Evolutionary conservation across 2,113 vertebrate genomes (phyloP), one percentile per base, ranked within the genome.

Genomic region (Lontra canadensis): DNA sequence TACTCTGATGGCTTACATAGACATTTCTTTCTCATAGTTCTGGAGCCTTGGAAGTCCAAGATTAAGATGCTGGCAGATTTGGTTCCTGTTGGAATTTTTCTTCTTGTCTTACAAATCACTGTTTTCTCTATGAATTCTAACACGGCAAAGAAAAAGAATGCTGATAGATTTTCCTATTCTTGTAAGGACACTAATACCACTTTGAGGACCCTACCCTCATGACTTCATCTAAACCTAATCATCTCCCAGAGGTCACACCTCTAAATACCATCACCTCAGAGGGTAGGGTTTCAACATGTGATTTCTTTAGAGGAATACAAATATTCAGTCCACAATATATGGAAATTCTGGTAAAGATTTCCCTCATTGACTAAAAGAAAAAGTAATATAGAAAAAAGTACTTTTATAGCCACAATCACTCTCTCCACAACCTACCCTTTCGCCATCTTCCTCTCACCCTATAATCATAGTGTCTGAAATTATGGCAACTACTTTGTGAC

Each of bases 401-500:
- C 4, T 65, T 78, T 26, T 39, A 7, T 3, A 82, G 9, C 3
- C 26, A 3, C 6, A 63, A 23, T 44, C 12, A 73, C 2, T 9
- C 12, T 21, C 14, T 88, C 14, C 7, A 44, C 1, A 18, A 0
- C 7, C 7, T 47, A 5, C 18, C 18, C 7, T 7, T 3, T 71
- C 47, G 3, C 36, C 5, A 31, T 31, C 18, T 13, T 90, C 10
- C 15, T 17, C 1, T 86, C 18, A 34, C 26, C 34, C 21, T 91
- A 13, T 13, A 2, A 76, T 42, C 34, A 81, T 21, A 36, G 17
- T 55, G 31, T 81, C 39, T 93, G 12, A 85, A 71, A 17, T 6
- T 11, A 0, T 47, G 42, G 21, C 36, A 90, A 23, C 29, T 36
- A 44, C 36, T 90, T 67, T 52, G 61, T 57, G 71, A 17, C 84